A percentile compares a stretch with the other conserved stretches of the same genome.
Evolutionary conservation across 2,113 vertebrate genomes (phyloP).

Genomic region (Lichenostomus cassidix): DNA sequence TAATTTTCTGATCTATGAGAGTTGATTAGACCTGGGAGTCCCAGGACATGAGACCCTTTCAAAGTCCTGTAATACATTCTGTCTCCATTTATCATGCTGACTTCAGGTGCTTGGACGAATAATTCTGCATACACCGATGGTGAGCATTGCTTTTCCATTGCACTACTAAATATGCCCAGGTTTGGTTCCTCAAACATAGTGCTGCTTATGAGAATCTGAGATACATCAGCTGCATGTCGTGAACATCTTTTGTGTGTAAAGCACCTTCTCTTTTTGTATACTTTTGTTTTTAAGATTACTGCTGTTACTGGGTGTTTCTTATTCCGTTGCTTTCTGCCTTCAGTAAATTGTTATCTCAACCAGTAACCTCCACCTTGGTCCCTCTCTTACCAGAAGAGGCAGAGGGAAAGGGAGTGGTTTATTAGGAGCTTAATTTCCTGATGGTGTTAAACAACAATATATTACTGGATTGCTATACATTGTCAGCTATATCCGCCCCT

Average conservation of each 20-base stretch:
- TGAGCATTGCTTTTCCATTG: background rate
- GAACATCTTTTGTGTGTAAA: background rate
- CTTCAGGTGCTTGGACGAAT: background rate
- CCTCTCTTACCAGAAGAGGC: rapidly evolving
- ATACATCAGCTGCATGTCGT: background rate
- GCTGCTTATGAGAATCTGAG: background rate
- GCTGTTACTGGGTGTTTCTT: background rate
- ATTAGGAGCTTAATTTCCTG: background rate
- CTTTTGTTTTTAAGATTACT: background rate
- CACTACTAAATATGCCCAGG: background rate
- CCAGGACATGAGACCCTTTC: background rate
- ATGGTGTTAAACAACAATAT: background rate
- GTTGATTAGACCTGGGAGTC: background rate
- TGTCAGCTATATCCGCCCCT: background rate
- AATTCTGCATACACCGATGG: background rate
- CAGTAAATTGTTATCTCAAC: background rate
- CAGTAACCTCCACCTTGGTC: background rate
- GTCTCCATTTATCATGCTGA: background rate
- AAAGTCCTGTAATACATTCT: background rate
- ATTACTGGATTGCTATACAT: background rate
- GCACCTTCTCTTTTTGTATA: background rate
- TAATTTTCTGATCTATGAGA: background rate
- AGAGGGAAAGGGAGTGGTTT: background rate
- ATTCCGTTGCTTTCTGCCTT: background rate
- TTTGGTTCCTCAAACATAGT: background rate